phyloP scores from a whole-genome alignment of 2,113 vertebrate genomes.

The Illadopsis cleaveri region DNA sequence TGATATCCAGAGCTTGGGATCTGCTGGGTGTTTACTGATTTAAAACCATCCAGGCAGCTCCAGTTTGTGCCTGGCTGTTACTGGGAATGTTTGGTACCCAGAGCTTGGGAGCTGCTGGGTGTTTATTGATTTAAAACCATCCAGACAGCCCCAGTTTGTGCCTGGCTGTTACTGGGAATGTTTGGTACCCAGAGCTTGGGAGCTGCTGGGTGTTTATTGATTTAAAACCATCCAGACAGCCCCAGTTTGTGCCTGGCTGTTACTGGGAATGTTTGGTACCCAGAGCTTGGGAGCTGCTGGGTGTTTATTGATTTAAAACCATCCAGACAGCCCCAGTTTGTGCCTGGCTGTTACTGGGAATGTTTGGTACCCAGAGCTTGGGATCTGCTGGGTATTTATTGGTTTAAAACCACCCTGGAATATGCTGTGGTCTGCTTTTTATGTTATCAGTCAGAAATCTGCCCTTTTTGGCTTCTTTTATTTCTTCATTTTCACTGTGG shows the following conservation, averaged over 20 bases:
- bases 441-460: neutral
- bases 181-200: neutral
- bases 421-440: neutral
- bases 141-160: too few relatives aligned
- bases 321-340: neutral
- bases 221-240: neutral
- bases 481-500: neutral
- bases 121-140: neutral
- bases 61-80: neutral
- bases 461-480: neutral
- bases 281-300: neutral
- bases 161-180: neutral
- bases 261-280: accelerated
- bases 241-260: neutral
- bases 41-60: too few relatives aligned
- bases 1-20: neutral
- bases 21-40: neutral
- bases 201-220: neutral
- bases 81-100: accelerated
- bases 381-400: neutral
- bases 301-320: neutral
- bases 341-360: neutral
- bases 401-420: neutral
- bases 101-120: neutral
- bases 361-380: neutral